A percentile compares a stretch with the other conserved stretches of the same genome.
phyloP scores from a whole-genome alignment of 1,140 invertebrate species.

The Phymorhynchus buccinoides region DNA sequence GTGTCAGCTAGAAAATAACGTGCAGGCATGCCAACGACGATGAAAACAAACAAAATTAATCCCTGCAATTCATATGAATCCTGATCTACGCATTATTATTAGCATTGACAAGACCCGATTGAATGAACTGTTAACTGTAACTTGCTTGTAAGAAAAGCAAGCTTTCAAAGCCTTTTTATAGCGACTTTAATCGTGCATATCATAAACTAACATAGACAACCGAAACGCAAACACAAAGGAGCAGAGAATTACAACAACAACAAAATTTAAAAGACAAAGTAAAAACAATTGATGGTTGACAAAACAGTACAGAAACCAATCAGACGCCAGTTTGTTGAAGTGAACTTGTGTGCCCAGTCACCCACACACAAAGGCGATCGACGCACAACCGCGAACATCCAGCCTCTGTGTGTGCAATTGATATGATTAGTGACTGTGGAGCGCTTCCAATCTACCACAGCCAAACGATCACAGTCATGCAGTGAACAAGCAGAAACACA shows the following conservation, averaged over 20 bases:
- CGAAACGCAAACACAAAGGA: neutral
- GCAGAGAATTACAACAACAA: neutral
- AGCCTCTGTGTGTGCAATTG: neutral
- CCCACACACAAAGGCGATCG: neutral
- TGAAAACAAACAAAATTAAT: neutral
- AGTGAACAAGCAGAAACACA: neutral
- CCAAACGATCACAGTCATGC: constrained; percentile 15
- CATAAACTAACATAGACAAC: neutral
- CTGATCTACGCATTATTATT: neutral
- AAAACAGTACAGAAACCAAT: neutral
- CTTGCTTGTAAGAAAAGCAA: no score
- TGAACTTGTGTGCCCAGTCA: no score
- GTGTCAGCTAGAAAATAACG: neutral
- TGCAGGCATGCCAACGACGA: neutral
- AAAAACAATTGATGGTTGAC: neutral
- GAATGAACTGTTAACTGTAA: neutral
- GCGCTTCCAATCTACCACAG: neutral
- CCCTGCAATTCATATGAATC: neutral
- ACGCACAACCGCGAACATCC: neutral
- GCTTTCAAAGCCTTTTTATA: neutral
- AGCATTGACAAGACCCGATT: neutral
- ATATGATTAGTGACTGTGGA: constrained; percentile 19
- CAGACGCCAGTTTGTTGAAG: constrained; percentile 9
- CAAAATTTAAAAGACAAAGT: neutral
- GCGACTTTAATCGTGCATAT: no score